Base-by-base conservation (phyloP, 35 echinoderm and acorn worm species). In the Ophioderma brevispina region DNA sequence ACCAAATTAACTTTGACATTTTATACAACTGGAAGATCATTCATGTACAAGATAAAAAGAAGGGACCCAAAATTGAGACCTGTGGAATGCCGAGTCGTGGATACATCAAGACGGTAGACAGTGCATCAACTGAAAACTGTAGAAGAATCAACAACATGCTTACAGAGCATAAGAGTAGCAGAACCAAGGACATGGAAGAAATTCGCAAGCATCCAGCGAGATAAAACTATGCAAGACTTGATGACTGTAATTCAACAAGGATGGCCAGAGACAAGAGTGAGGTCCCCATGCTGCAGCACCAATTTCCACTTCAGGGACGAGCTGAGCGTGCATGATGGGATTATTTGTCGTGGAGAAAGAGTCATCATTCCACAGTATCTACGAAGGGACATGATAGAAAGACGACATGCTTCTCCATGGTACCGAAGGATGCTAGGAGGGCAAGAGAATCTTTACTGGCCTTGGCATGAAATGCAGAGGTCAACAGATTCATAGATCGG, bases 391-490 rank as follows among this genome's bases (percentile, higher is more conserved):
- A 95, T 95, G 15, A 39, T 75, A 33, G 31, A 56, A 75, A 92
- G 85, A 86, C 75, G 88, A 28, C 94, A 92, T 78, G 79, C 41
- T 3, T 64, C 87, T 39, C 93, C 91, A 83, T 18, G 89, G 89
- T 11, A 36, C 87, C 32, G 56, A 92, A 64, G 88, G 86, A 28
- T 88, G 79, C 35, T 84, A 92, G 40, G 82, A 91, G 91, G 32
- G 94, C 89, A 88, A 82, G 94, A 76, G 94, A 76, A 17, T 23
- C 87, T 37, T 76, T 91, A 91, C 78, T 95, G 94, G 94, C 86
- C 94, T 34, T n/a, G 35, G 77, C 31, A 92, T 95, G 86, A 77
- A 23, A n/a, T 49, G 75, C 40, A 70, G 88, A 90, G 3, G n/a
- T 95, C 14, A 82, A 91, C 46, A 79, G 89, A 28, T 89, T 32